Percentiles rank a stretch among this genome's conserved stretches.
Conservation (phyloP, 2,797 vertebrate genomes). For the Cynodonichthys magdalenae region DNA sequence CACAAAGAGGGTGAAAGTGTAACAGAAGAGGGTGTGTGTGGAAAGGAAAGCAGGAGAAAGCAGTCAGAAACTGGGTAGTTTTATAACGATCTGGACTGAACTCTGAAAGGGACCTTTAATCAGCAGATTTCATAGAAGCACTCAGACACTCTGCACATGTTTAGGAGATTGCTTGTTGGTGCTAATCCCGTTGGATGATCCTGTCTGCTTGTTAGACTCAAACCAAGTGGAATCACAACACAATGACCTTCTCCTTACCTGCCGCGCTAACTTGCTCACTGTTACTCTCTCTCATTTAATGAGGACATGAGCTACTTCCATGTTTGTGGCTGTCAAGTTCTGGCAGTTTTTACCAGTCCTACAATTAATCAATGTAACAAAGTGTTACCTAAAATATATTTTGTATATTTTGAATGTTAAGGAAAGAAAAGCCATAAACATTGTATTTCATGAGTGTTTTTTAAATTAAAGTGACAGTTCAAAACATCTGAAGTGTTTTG, state of each 20-base stretch:
- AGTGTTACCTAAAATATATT: background rate
- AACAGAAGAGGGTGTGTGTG: conserved; percentile 15
- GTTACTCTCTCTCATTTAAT: conserved; percentile 21
- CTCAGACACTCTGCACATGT: conserved; percentile 47
- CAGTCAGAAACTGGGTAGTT: conserved; percentile 2
- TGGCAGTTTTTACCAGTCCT: conserved; percentile 2
- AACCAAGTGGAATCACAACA: conserved; percentile 55
- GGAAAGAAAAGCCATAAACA: too few relatives aligned
- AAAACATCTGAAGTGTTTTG: too few relatives aligned
- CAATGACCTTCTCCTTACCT: conserved; percentile 65
- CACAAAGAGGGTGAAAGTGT: conserved; percentile 21
- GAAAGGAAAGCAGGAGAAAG: conserved; percentile 14
- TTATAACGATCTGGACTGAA: conserved; percentile 2
- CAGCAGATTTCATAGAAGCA: conserved; percentile 39
- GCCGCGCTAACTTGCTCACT: conserved; percentile 20
- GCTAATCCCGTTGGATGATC: conserved; percentile 68
- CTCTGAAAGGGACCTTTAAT: conserved; percentile 45
- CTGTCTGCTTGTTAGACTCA: conserved; percentile 57
- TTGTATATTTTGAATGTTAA: background rate
- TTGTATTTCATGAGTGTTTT: too few relatives aligned
- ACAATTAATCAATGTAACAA: background rate
- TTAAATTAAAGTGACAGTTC: too few relatives aligned
- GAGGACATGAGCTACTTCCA: conserved; percentile 27
- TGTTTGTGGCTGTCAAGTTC: background rate
- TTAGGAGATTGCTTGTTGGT: conserved; percentile 53